Percentiles rank a stretch among this genome's conserved stretches.
Evolutionary conservation across 1,140 invertebrate genomes (phyloP).

Genomic region (Papilio helenus): DNA sequence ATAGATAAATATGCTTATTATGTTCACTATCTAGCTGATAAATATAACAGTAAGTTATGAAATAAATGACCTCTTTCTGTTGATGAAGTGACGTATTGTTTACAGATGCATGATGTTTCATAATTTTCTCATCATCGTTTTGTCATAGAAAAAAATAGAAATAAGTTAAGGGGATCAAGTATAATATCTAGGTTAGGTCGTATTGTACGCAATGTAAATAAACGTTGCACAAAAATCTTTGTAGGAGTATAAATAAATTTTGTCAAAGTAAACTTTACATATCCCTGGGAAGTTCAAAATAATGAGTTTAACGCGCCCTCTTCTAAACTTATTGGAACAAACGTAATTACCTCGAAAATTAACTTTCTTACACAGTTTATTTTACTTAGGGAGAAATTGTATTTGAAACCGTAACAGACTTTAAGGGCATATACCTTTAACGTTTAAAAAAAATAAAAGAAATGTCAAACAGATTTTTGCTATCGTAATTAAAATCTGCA

Average conservation of each 20-base stretch:
- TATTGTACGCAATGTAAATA: not conserved
- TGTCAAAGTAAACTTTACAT: not conserved
- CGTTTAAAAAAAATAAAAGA: not conserved
- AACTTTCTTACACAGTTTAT: slow-evolving; percentile 3
- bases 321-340: not conserved
- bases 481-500: not conserved
- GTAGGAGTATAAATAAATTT: not conserved
- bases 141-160: not conserved
- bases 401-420: not conserved
- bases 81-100: not conserved
- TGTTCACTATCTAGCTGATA: not conserved
- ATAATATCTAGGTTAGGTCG: too few species aligned
- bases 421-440: not conserved
- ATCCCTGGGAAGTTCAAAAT: not conserved
- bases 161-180: too few species aligned
- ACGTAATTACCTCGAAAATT: not conserved
- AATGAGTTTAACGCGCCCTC: not conserved
- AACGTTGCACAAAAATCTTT: not conserved
- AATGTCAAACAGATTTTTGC: not conserved
- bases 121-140: too few species aligned
- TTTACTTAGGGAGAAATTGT: not conserved
- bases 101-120: not conserved
- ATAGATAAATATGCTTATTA: slow-evolving; percentile 6
- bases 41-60: not conserved
- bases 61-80: not conserved